phyloP scores from a whole-genome alignment of 2,113 vertebrate genomes.

The Psilopsiagon aurifrons region DNA sequence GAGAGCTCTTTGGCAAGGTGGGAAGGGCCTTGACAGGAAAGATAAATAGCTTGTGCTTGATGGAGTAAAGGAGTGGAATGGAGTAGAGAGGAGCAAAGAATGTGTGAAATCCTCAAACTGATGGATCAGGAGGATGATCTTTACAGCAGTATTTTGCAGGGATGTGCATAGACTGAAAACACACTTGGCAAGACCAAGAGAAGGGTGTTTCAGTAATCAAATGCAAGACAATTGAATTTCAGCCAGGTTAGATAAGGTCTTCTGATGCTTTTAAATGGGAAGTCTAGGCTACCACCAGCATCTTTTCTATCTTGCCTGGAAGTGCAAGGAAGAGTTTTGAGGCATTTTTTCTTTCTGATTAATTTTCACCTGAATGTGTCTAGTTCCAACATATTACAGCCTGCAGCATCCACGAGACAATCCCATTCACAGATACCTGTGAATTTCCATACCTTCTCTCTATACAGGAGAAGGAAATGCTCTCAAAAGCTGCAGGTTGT shows the following conservation, averaged over 20 bases:
- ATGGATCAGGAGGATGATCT: conserved; percentile 30
- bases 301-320: neutral
- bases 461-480: neutral
- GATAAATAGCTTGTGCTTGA: conserved; percentile 43
- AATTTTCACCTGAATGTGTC: neutral
- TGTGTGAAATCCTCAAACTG: conserved; percentile 1
- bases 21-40: conserved; percentile 34
- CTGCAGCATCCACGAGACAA: neutral
- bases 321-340: neutral
- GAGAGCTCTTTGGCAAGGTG: conserved; percentile 24
- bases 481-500: neutral
- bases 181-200: neutral
- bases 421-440: neutral
- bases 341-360: neutral
- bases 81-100: conserved; percentile 10
- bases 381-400: neutral
- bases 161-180: neutral
- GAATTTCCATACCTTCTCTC: too few species aligned
- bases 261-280: neutral
- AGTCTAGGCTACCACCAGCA: neutral
- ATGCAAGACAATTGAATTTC: neutral
- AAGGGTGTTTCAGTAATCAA: neutral
- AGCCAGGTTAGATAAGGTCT: neutral
- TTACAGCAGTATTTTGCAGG: neutral
- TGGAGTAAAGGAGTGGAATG: neutral